phyloP scores from a whole-genome alignment of 2,888 invertebrate genomes.

The Thymelicus sylvestris region DNA sequence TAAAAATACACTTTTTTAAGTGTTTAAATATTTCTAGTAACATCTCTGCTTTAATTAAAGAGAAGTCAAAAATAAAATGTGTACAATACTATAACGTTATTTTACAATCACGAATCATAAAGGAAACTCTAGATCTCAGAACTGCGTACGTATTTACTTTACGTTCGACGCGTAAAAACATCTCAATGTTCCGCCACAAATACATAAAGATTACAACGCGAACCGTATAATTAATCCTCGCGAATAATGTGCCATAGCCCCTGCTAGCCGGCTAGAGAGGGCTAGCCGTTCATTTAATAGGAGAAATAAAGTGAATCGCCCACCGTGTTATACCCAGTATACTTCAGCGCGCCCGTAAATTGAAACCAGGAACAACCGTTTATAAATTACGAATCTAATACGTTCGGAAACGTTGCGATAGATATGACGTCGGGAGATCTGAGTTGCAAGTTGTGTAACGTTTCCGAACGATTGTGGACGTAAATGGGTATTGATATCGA shows the following conservation, averaged over 20 bases:
- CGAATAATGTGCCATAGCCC: not conserved
- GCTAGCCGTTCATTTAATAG: not conserved
- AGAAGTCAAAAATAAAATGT: too few relatives aligned
- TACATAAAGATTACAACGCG: not conserved
- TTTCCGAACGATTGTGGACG: not conserved
- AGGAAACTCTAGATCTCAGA: too few relatives aligned
- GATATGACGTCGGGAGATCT: not conserved
- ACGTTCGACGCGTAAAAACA: not conserved
- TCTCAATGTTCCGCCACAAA: not conserved
- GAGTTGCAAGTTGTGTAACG: not conserved
- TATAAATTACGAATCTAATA: slow-evolving; percentile 61
- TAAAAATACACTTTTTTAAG: too few relatives aligned
- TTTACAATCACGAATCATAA: too few relatives aligned
- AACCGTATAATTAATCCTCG: slow-evolving; percentile 6
- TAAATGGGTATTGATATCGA: too few relatives aligned
- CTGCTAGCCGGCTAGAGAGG: not conserved
- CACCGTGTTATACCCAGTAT: slow-evolving; percentile 15
- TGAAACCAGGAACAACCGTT: slow-evolving; percentile 55
- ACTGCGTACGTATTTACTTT: too few relatives aligned
- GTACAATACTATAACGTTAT: too few relatives aligned
- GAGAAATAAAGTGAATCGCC: slow-evolving; percentile 18
- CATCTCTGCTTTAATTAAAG: too few relatives aligned
- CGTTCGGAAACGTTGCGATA: slow-evolving; percentile 46
- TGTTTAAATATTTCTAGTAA: too few relatives aligned
- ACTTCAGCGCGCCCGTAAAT: slow-evolving; percentile 52